Evolutionary conservation across 2,113 vertebrate genomes (phyloP).

Genomic region (Ameiurus melas): DNA sequence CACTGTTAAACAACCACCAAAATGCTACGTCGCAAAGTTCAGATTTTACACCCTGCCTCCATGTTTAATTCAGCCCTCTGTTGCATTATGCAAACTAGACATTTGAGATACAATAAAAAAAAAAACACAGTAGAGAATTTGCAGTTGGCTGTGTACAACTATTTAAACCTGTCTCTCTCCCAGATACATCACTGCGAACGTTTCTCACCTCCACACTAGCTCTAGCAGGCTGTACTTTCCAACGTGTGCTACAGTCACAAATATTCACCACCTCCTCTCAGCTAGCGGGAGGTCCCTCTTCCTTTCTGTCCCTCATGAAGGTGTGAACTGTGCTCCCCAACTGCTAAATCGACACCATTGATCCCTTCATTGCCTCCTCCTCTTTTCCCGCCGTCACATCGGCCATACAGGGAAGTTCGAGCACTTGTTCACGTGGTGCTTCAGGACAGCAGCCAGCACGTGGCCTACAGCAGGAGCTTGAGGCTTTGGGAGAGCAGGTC

Average conservation of each 20-base stretch:
- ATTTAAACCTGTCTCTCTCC: conserved; percentile 3
- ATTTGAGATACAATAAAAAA: conserved; percentile 20
- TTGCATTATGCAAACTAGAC: conserved; percentile 38
- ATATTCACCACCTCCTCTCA: conserved; percentile 21
- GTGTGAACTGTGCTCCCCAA: conserved; percentile 19
- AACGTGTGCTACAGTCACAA: background rate
- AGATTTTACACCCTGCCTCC: background rate
- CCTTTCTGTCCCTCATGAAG: conserved; percentile 15
- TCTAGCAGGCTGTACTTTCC: background rate
- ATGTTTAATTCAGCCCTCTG: conserved; percentile 15
- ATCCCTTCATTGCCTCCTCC: conserved; percentile 32
- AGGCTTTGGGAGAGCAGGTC: conserved; percentile 52
- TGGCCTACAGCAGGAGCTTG: conserved; percentile 48
- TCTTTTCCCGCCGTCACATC: background rate
- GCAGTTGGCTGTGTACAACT: background rate
- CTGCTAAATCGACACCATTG: conserved; percentile 41
- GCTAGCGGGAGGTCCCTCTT: conserved; percentile 9
- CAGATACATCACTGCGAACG: background rate
- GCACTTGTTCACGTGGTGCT: conserved; percentile 4
- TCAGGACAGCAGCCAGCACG: conserved; percentile 42
- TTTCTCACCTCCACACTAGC: conserved; percentile 8
- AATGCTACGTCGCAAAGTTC: conserved; percentile 25
- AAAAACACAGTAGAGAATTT: background rate
- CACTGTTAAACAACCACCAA: conserved; percentile 32
- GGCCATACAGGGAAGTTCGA: background rate